Conservation (phyloP, 2,888 invertebrate species). For the Gastrophysa polygoni region DNA sequence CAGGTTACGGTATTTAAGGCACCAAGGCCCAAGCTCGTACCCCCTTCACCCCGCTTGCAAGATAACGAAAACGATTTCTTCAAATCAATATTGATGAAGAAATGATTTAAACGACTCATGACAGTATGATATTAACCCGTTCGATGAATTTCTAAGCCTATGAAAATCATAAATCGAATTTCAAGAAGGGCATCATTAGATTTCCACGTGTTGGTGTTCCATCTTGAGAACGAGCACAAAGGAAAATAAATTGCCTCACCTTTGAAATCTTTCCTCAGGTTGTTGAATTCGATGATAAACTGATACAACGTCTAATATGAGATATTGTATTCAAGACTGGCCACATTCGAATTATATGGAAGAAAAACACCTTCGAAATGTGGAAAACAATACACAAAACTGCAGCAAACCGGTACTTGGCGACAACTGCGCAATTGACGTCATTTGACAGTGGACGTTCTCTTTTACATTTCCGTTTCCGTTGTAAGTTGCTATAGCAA, state of each 20-base stretch:
- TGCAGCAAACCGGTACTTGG: background rate
- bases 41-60: background rate
- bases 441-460: background rate
- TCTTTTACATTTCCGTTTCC: background rate
- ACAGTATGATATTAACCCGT: too few relatives aligned
- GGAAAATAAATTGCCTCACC: background rate
- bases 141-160: background rate
- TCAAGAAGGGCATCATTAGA: background rate
- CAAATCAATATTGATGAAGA: too few relatives aligned
- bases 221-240: background rate
- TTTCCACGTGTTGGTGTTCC: background rate
- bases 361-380: background rate
- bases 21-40: too few relatives aligned
- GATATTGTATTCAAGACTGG: background rate
- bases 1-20: too few relatives aligned
- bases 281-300: background rate
- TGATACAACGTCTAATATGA: background rate
- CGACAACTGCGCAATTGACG: background rate
- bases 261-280: background rate
- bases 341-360: background rate
- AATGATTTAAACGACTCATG: too few relatives aligned
- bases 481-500: background rate
- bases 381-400: background rate
- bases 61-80: background rate
- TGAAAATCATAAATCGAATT: background rate